Evolutionary conservation across 2,113 vertebrate species (phyloP).

Genomic region (Atrichornis clamosus): DNA sequence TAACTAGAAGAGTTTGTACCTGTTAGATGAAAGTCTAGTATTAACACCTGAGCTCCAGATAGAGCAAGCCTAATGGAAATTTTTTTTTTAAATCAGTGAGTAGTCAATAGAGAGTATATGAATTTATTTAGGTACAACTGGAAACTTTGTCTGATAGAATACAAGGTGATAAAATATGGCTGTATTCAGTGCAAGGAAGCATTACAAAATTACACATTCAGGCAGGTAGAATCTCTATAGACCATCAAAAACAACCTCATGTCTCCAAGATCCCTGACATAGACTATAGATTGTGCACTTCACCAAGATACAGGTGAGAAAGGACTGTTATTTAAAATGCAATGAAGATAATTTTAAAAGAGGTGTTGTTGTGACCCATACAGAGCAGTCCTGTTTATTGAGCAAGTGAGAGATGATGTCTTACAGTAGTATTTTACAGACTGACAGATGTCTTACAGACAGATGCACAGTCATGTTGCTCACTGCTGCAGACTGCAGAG

Average conservation of each 20-base stretch:
- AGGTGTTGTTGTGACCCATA: neutral
- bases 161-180: rapidly evolving
- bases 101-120: neutral
- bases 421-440: neutral
- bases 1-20: neutral
- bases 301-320: neutral
- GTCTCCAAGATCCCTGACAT: neutral
- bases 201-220: neutral
- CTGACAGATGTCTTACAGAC: neutral
- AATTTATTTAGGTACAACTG: neutral
- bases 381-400: neutral
- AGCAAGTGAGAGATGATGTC: neutral
- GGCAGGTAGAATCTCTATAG: neutral
- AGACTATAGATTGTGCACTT: neutral
- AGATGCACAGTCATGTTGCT: neutral
- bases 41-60: neutral
- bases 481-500: neutral
- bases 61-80: neutral
- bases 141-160: neutral
- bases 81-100: neutral
- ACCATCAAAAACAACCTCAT: neutral
- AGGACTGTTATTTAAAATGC: neutral
- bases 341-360: neutral
- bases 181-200: neutral
- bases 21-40: neutral